Conservation (phyloP, 1,140 invertebrate genomes). For the Drepana arcuata region DNA sequence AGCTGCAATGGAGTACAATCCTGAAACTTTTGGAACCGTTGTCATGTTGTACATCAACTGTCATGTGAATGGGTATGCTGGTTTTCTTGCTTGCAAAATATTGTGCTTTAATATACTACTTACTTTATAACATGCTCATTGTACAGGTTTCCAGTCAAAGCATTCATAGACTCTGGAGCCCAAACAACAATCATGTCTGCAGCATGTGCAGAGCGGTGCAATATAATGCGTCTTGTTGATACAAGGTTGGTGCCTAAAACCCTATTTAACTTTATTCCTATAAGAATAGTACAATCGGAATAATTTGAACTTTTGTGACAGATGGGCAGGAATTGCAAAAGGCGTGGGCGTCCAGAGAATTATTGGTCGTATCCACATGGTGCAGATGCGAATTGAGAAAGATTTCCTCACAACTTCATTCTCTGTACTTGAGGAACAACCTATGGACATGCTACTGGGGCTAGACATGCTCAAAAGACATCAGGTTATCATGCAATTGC, state of each 20-base stretch:
- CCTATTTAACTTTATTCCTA: too few relatives aligned
- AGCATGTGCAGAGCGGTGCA: slow-evolving; percentile 92
- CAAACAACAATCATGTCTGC: slow-evolving; percentile 96
- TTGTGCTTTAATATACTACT: not conserved
- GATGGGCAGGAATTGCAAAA: slow-evolving; percentile 95
- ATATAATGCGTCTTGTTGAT: slow-evolving; percentile 96
- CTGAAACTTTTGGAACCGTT: slow-evolving; percentile 97
- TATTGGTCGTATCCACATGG: slow-evolving; percentile 96
- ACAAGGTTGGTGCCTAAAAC: too few relatives aligned
- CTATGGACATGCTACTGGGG: slow-evolving; percentile 98
- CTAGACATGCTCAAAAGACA: slow-evolving; percentile 98
- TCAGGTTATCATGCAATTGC: too few relatives aligned
- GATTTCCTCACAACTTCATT: slow-evolving; percentile 97
- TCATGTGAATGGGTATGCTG: slow-evolving; percentile 86
- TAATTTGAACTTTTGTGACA: slow-evolving; percentile 26
- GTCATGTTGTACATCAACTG: slow-evolving; percentile 98
- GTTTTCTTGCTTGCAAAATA: not conserved
- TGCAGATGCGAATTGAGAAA: slow-evolving; percentile 95
- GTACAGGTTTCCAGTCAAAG: slow-evolving; percentile 87
- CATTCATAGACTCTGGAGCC: slow-evolving; percentile 97
- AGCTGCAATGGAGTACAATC: slow-evolving; percentile 97
- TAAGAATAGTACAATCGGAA: too few relatives aligned
- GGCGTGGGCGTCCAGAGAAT: slow-evolving; percentile 98
- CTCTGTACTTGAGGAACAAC: slow-evolving; percentile 97
- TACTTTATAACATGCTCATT: slow-evolving; percentile 1